A percentile compares a stretch with the other conserved stretches of the same genome.
Evolutionary conservation across 1,140 invertebrate genomes (phyloP).

Genomic region (Muscidifurax raptorellus): DNA sequence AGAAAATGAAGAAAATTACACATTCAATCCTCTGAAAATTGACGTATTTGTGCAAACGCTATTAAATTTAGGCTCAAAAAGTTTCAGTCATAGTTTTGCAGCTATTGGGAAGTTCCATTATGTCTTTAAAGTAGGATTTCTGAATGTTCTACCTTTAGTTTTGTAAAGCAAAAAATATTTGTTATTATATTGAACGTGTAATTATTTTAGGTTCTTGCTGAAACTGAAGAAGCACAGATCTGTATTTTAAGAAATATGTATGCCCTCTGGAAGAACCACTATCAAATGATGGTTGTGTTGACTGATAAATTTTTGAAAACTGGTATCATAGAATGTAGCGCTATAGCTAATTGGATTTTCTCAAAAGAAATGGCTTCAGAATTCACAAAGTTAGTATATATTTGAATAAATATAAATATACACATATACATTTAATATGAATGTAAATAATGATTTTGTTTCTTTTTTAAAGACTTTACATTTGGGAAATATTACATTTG

Average conservation of each 20-base stretch:
- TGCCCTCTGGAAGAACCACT: conserved; percentile 95
- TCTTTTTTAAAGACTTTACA: conserved; percentile 82
- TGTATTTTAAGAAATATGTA: conserved; percentile 95
- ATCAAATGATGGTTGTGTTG: conserved; percentile 97
- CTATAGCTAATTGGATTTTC: conserved; percentile 99
- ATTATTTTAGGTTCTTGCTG: conserved; percentile 85
- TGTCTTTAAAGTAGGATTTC: conserved; percentile 86
- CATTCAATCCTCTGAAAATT: conserved; percentile 94
- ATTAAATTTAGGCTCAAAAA: conserved; percentile 95
- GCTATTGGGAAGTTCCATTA: conserved; percentile 98
- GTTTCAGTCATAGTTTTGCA: conserved; percentile 98
- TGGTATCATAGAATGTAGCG: conserved; percentile 96
- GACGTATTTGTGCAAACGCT: conserved; percentile 98
- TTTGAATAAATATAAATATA: conserved; percentile 18
- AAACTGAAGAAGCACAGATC: conserved; percentile 96
- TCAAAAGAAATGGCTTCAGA: conserved; percentile 95
- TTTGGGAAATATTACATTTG: conserved; percentile 98
- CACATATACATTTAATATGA: neutral
- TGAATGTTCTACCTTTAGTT: neutral
- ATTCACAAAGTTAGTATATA: conserved; percentile 88
- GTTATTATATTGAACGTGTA: neutral
- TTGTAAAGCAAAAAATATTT: neutral
- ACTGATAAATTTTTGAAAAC: conserved; percentile 98
- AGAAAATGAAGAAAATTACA: conserved; percentile 82
- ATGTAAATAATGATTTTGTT: conserved; percentile 22